These are phyloP conservation scores for Euplagia quadripunctaria DNA, from an alignment of 2,888 invertebrate species.

Conservation along the genomic window DNA sequence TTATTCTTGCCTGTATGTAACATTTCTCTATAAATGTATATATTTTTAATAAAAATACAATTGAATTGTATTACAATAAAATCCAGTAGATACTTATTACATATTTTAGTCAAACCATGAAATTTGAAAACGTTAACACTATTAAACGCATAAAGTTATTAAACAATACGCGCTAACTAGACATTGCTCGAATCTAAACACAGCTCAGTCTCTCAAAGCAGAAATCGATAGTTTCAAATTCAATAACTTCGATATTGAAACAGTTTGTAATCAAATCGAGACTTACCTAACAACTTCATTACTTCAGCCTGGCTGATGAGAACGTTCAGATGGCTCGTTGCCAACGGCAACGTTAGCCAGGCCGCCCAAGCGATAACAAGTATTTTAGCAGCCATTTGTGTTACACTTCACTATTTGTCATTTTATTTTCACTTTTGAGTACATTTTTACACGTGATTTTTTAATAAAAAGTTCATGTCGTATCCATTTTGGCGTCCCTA, in stretches of 20 bases:
- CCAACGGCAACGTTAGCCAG: conserved; percentile 84
- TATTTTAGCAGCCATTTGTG: conserved; percentile 74
- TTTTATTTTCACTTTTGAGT: conserved; percentile 78
- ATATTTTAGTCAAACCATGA: not conserved
- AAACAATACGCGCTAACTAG: conserved; percentile 5
- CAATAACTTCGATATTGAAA: conserved; percentile 48
- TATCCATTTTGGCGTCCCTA: conserved; percentile 59
- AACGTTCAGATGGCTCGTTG: conserved; percentile 92
- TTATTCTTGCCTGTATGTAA: too few species aligned
- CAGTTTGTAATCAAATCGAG: conserved; percentile 55
- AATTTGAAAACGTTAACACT: not conserved
- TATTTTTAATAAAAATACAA: too few species aligned
- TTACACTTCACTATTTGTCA: conserved; percentile 71
- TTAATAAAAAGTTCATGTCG: conserved; percentile 52
- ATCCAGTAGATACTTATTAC: too few species aligned
- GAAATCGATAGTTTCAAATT: conserved; percentile 51
- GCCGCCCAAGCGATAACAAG: conserved; percentile 79
- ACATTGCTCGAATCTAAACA: conserved; percentile 17
- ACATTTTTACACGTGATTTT: conserved; percentile 62
- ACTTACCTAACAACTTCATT: conserved; percentile 93
- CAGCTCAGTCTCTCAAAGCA: conserved; percentile 15
- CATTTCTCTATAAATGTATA: too few species aligned
- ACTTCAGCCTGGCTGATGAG: conserved; percentile 94
- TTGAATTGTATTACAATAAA: too few species aligned
- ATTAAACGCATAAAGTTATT: not conserved